These are phyloP conservation scores for Dendroctonus valens DNA, from an alignment of 1,140 invertebrate genomes.

Conservation along the genomic window DNA sequence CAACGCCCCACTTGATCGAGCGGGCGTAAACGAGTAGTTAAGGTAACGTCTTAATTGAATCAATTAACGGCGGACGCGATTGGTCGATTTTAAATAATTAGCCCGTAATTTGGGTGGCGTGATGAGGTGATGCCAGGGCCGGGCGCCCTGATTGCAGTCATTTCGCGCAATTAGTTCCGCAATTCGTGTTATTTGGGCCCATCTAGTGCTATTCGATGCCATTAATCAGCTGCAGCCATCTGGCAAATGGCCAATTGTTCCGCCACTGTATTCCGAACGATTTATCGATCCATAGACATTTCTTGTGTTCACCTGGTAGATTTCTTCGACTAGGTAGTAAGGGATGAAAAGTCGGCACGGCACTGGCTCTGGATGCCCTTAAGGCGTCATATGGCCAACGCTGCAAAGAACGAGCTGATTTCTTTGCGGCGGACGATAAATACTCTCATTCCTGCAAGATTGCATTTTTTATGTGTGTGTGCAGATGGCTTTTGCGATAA, in stretches of 20 bases:
- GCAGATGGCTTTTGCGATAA: too few relatives aligned
- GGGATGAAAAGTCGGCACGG: neutral
- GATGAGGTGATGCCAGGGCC: constrained; percentile 31
- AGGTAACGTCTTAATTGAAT: constrained; percentile 29
- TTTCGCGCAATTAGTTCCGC: constrained; percentile 24
- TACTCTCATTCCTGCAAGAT: constrained; percentile 12
- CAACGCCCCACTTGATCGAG: too few relatives aligned
- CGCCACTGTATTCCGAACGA: constrained; percentile 2
- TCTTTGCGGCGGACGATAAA: constrained; percentile 20
- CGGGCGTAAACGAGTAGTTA: constrained; percentile 9
- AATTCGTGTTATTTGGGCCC: constrained; percentile 34
- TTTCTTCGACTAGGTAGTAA: too few relatives aligned
- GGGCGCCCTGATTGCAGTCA: constrained; percentile 23
- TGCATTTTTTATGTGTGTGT: constrained; percentile 2
- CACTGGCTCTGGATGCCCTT: constrained; percentile 7
- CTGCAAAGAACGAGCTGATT: constrained; percentile 10
- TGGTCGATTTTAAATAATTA: constrained; percentile 33
- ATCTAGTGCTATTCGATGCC: constrained; percentile 22
- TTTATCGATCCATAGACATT: too few relatives aligned
- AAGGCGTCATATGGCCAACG: constrained; percentile 17
- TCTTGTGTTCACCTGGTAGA: too few relatives aligned
- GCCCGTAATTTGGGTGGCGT: constrained; percentile 27
- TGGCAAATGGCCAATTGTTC: constrained; percentile 4
- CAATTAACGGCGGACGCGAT: constrained; percentile 27
- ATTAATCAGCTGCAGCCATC: constrained; percentile 24